These are phyloP conservation scores for Sebastes umbrosus DNA, from an alignment of 2,797 vertebrate genomes.

Conservation along the genomic window DNA sequence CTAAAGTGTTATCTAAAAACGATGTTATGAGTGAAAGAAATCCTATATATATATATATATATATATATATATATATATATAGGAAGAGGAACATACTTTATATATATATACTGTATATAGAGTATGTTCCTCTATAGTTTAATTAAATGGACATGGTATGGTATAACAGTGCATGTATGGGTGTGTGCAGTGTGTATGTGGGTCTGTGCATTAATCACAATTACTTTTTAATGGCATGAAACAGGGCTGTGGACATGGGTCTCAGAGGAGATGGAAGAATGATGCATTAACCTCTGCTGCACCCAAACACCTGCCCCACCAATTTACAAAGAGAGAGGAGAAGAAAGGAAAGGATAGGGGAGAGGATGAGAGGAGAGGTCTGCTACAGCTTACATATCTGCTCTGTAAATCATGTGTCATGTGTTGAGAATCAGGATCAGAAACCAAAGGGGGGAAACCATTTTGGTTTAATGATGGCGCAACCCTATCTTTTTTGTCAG, in stretches of 20 bases:
- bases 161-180: background rate
- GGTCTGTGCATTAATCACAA: slow-evolving; percentile 40
- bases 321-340: slow-evolving; percentile 6
- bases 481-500: background rate
- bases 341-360: background rate
- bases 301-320: slow-evolving; percentile 59
- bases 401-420: background rate
- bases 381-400: background rate
- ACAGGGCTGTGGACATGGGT: slow-evolving; percentile 18
- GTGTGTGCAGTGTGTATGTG: background rate
- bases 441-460: background rate
- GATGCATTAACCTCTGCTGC: slow-evolving; percentile 60
- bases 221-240: slow-evolving; percentile 58
- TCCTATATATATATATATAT: background rate
- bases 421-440: background rate
- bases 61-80: no score
- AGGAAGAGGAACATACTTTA: background rate
- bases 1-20: background rate
- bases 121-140: background rate
- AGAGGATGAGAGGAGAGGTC: background rate
- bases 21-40: background rate
- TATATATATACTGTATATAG: background rate
- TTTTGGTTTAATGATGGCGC: background rate
- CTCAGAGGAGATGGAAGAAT: slow-evolving; percentile 50
- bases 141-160: slow-evolving; percentile 27